Evolutionary conservation across 2,113 vertebrate genomes (phyloP).

Genomic region (Actenoides hombroni): DNA sequence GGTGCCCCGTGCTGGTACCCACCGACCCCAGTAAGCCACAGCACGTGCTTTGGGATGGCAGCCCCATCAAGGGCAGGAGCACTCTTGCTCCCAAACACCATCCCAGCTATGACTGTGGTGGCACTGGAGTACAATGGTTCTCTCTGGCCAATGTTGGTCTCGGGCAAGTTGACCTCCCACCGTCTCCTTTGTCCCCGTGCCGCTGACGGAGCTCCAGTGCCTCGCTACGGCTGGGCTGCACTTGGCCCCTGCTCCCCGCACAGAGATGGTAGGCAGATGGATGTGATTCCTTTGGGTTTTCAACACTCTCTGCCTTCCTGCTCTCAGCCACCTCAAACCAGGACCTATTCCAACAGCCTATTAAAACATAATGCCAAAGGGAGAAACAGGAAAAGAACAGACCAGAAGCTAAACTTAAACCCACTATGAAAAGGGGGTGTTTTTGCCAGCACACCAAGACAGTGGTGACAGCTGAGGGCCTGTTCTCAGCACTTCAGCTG

Average conservation of each 20-base stretch:
- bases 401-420: slow-evolving; percentile 26
- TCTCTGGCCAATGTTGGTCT: neutral
- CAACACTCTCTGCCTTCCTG: neutral
- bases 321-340: neutral
- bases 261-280: neutral
- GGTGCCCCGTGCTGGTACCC: neutral
- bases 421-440: neutral
- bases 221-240: rapidly evolving
- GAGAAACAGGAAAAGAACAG: neutral
- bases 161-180: neutral
- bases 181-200: neutral
- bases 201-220: neutral
- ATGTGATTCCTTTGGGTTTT: neutral
- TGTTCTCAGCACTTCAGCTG: neutral
- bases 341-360: neutral
- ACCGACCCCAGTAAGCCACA: rapidly evolving
- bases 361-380: neutral
- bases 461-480: neutral
- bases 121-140: neutral
- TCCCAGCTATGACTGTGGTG: rapidly evolving
- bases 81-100: neutral
- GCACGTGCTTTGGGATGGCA: neutral
- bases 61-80: neutral
- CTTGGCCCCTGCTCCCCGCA: neutral
- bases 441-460: slow-evolving; percentile 8